Percentiles rank a stretch among this genome's conserved stretches.
These are phyloP conservation scores for Diogma glabrata DNA, from an alignment of 2,888 invertebrate species.

Conservation along the genomic window DNA sequence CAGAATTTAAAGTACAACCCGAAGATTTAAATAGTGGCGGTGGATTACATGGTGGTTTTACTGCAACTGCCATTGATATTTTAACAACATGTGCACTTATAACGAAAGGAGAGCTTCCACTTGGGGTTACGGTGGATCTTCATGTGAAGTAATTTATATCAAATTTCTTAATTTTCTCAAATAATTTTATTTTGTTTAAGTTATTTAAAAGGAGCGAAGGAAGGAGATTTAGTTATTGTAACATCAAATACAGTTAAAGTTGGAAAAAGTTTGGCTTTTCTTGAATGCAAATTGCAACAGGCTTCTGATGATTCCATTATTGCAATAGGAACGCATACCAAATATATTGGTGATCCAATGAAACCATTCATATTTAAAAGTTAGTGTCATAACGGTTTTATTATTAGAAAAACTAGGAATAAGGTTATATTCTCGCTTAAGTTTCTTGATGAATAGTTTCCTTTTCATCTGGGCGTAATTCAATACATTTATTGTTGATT, in stretches of 20 bases:
- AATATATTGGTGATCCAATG: conserved; percentile 45
- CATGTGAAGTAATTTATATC: conserved; percentile 77
- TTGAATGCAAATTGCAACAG: conserved; percentile 65
- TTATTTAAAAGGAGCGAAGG: conserved; percentile 63
- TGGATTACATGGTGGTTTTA: conserved; percentile 75
- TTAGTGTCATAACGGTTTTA: no score
- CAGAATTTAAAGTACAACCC: conserved; percentile 60
- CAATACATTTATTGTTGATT: no score
- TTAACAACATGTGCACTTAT: conserved; percentile 70
- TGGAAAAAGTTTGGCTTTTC: conserved; percentile 71
- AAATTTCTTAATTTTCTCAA: no score
- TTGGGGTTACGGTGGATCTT: conserved; percentile 75
- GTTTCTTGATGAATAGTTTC: no score
- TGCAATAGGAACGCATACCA: conserved; percentile 77
- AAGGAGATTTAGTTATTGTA: conserved; percentile 65
- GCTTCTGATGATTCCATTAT: conserved; percentile 61
- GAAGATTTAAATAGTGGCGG: conserved; percentile 68
- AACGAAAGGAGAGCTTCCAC: conserved; percentile 47
- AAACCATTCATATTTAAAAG: no score
- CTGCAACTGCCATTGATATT: conserved; percentile 60
- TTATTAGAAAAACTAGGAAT: neutral
- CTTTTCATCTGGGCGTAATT: no score
- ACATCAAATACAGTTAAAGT: conserved; percentile 64
- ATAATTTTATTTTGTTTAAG: no score
- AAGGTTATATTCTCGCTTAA: no score